These are phyloP conservation scores for Orthosia gothica DNA, from an alignment of 2,888 invertebrate species.

Conservation along the genomic window DNA sequence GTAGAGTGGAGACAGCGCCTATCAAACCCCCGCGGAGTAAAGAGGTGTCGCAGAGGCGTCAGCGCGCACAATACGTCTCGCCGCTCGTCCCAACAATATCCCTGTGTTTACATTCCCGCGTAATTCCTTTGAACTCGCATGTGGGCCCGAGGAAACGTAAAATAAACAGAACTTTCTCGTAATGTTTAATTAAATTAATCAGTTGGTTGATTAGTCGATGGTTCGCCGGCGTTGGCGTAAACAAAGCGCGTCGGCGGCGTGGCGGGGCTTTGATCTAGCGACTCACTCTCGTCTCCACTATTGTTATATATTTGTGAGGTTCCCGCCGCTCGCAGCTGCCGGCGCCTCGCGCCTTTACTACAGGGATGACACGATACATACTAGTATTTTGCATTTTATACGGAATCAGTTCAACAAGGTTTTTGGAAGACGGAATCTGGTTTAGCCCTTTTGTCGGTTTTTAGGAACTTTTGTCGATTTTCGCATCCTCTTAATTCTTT, in stretches of 20 bases:
- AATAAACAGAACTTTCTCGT: conserved; percentile 91
- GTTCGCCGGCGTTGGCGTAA: conserved; percentile 88
- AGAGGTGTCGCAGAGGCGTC: conserved; percentile 64
- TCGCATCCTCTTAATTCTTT: too few relatives aligned
- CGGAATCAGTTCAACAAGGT: conserved; percentile 2
- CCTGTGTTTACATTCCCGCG: conserved; percentile 87
- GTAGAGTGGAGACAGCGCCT: conserved; percentile 13
- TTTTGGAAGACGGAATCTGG: neutral
- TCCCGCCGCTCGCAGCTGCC: conserved; percentile 70
- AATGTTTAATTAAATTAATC: conserved; percentile 92
- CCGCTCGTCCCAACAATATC: conserved; percentile 81
- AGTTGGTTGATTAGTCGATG: conserved; percentile 91
- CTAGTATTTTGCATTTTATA: conserved; percentile 37
- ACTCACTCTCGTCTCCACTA: conserved; percentile 79
- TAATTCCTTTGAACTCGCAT: conserved; percentile 91
- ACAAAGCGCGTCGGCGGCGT: conserved; percentile 84
- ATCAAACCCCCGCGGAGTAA: conserved; percentile 10
- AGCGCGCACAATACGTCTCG: conserved; percentile 66
- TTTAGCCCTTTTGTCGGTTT: neutral
- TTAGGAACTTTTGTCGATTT: too few relatives aligned
- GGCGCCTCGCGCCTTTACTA: conserved; percentile 69
- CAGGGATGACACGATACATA: conserved; percentile 67
- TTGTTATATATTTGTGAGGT: conserved; percentile 83
- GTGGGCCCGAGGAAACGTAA: conserved; percentile 91
- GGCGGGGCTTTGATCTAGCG: conserved; percentile 86